Evolutionary conservation across 64 coral and sea anemone genomes (phyloP), one percentile per base, ranked within the genome.

Genomic region (Trachythela sp.): DNA sequence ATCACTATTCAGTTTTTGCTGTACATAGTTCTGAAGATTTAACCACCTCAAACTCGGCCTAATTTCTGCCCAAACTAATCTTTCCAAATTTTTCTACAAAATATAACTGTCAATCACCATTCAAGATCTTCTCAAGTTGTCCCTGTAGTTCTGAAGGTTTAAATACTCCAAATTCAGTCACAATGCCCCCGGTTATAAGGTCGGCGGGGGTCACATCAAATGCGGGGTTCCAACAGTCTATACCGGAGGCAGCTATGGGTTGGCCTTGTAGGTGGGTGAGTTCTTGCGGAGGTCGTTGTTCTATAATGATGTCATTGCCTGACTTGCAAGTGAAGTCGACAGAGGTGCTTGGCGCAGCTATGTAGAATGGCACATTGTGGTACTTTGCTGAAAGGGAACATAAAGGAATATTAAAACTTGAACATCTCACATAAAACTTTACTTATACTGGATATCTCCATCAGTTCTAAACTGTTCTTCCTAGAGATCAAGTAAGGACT

Each of bases 171-270:
- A 40, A n/a, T 85, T 99, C 96, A 31, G 96, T 99, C 39, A 95
- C 86, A 88, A 99, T 99, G n/a, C 95, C 95, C 18, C 96, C 96
- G 30, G 96, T 93, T 60, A 99, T 99, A 52, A 99, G 72, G 4
- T 93, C 89, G 41, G 96, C 93, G 60, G 89, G 93, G 36, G 96
- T 99, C 4, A 99, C 84, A 48, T 99, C 96, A 95, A 99, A 99
- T 38, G 93, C 96, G 50, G 96, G 96, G 87, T 99, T 99, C 96
- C 96, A 99, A 41, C 91, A 92, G 31, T 39, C 84, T 59, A 99
- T 93, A 29, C 91, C 91, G 68, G 89, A 56, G 24, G 96, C 91
- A 22, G 96, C 96, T 87, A 95, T 92, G 26, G 86, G 88, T 29
- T 88, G 20, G 2, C 91, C 93, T 17, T 83, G 58, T 36, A 99